These are phyloP conservation scores for Epizoanthus scotinus DNA, from an alignment of 92 coral and sea anemone genomes.

Conservation along the genomic window DNA sequence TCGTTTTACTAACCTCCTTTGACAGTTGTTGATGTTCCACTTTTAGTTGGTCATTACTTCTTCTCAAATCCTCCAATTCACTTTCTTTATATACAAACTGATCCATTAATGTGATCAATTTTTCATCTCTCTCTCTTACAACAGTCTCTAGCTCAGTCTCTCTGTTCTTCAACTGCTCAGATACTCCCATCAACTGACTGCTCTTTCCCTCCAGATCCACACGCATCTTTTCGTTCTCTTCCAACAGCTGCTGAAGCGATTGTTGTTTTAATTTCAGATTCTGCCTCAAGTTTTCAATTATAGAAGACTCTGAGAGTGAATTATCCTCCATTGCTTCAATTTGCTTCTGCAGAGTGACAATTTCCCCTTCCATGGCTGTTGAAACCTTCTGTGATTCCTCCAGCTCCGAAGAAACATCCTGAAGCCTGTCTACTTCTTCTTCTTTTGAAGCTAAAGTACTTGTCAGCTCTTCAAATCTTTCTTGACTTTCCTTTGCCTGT, in stretches of 20 bases:
- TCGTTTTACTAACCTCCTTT: constrained; percentile 57
- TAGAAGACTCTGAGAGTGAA: constrained; percentile 79
- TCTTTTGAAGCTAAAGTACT: constrained; percentile 54
- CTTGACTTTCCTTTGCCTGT: constrained; percentile 71
- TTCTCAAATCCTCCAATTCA: constrained; percentile 66
- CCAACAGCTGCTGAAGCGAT: constrained; percentile 76
- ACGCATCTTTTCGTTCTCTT: constrained; percentile 78
- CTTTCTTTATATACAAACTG: constrained; percentile 77
- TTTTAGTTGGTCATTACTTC: constrained; percentile 50
- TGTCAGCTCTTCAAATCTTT: constrained; percentile 61
- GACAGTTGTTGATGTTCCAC: constrained; percentile 59
- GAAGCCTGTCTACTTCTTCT: constrained; percentile 54
- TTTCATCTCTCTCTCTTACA: constrained; percentile 67
- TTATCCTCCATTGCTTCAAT: constrained; percentile 76
- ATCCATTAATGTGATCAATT: constrained; percentile 65
- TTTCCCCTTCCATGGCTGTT: constrained; percentile 59
- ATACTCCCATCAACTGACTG: constrained; percentile 43
- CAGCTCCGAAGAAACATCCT: constrained; percentile 44
- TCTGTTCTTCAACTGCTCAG: constrained; percentile 51
- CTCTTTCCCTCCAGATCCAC: constrained; percentile 51
- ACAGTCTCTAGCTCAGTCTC: constrained; percentile 63
- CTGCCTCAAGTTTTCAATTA: constrained; percentile 80
- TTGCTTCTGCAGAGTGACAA: constrained; percentile 54
- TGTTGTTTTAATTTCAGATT: constrained; percentile 80
- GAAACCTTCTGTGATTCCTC: constrained; percentile 51